Conservation (phyloP, 2,797 vertebrate genomes). For the Pogoniulus pusillus region DNA sequence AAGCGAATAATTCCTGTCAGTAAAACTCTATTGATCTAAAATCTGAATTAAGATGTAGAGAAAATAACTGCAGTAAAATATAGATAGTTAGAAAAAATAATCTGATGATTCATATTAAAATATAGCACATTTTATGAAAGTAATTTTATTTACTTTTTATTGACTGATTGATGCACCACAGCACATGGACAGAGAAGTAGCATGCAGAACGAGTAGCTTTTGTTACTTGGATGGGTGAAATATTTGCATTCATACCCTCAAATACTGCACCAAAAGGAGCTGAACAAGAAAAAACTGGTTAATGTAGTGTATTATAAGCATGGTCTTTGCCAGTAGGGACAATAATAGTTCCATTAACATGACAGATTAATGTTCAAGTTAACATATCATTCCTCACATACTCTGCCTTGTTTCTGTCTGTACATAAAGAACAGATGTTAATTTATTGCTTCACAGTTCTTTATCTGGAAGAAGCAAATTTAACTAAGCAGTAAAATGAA, state of each 20-base stretch:
- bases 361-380: constrained; percentile 30
- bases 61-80: not conserved
- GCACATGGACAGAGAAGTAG: not conserved
- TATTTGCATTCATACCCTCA: not conserved
- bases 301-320: not conserved
- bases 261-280: not conserved
- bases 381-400: constrained; percentile 34
- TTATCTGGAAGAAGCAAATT: not conserved
- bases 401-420: constrained; percentile 3
- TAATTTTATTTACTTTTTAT: not conserved
- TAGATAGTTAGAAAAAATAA: not conserved
- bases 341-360: not conserved
- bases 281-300: not conserved
- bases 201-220: not conserved
- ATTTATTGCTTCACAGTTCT: constrained; percentile 2
- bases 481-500: not conserved
- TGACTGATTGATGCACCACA: not conserved
- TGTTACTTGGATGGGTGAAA: not conserved
- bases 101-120: not conserved
- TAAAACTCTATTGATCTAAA: not conserved
- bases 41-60: not conserved
- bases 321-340: not conserved
- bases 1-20: not conserved
- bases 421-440: not conserved
- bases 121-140: not conserved